Evolutionary conservation across 2,797 vertebrate genomes (phyloP).

Genomic region (Neostethus bicornis): DNA sequence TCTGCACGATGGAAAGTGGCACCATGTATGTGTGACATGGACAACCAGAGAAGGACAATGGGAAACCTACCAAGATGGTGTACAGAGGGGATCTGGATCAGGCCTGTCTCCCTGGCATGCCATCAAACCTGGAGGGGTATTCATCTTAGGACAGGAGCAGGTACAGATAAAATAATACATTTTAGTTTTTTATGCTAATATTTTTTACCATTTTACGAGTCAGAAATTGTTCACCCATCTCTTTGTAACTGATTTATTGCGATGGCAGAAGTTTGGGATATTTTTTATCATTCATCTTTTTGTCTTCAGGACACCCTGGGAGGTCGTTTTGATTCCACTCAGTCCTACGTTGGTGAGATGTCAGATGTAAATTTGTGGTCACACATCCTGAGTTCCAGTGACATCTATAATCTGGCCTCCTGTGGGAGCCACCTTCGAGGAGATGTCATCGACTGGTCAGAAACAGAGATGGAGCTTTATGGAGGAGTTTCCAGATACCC

Average conservation of each 20-base stretch:
- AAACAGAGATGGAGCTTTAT: slow-evolving; percentile 80
- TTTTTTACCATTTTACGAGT: too few species aligned
- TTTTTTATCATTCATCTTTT: not conserved
- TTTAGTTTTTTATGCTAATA: not conserved
- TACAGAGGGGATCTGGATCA: slow-evolving; percentile 73
- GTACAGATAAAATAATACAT: slow-evolving; percentile 53
- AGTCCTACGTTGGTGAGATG: slow-evolving; percentile 87
- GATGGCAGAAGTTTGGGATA: not conserved
- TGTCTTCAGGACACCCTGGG: slow-evolving; percentile 82
- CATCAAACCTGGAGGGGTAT: slow-evolving; percentile 85
- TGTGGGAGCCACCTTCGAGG: slow-evolving; percentile 79
- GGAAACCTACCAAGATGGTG: slow-evolving; percentile 82
- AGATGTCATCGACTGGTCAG: slow-evolving; percentile 82
- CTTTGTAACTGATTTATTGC: not conserved
- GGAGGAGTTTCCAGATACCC: slow-evolving; percentile 83
- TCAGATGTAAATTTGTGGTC: slow-evolving; percentile 88
- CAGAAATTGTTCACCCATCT: not conserved
- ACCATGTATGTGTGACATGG: slow-evolving; percentile 88
- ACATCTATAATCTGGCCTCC: slow-evolving; percentile 81
- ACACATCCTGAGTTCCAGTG: slow-evolving; percentile 75
- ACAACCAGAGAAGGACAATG: slow-evolving; percentile 84
- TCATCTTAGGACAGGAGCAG: slow-evolving; percentile 89
- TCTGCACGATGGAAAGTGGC: slow-evolving; percentile 84
- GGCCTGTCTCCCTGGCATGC: slow-evolving; percentile 83
- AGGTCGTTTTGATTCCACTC: slow-evolving; percentile 86